phyloP scores from a whole-genome alignment of 1,140 invertebrate genomes.

The Drosophila quadrilineata region DNA sequence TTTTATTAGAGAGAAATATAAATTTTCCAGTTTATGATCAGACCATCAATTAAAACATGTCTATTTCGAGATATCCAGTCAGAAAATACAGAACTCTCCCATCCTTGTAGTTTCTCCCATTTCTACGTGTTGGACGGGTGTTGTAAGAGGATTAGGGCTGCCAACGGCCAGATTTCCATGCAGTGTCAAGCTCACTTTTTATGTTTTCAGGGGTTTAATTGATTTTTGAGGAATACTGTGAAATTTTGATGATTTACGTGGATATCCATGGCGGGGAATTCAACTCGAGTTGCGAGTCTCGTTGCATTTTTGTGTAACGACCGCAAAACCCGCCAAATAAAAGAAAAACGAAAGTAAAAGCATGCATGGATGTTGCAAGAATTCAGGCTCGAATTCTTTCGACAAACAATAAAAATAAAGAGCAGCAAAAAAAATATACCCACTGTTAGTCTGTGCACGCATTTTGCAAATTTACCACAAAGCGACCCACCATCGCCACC shows the following conservation, averaged over 20 bases:
- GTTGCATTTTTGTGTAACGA: constrained; percentile 15
- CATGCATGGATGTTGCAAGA: constrained; percentile 5
- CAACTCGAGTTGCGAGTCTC: neutral
- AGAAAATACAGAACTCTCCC: constrained; percentile 9
- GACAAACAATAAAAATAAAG: constrained; percentile 6
- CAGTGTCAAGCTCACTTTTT: constrained; percentile 3
- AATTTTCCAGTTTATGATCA: neutral
- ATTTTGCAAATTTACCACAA: constrained; percentile 77
- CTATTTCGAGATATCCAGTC: neutral
- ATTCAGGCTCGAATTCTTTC: constrained; percentile 30
- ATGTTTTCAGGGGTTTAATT: constrained; percentile 45
- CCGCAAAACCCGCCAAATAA: neutral
- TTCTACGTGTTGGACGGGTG: too few relatives aligned
- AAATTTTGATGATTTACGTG: constrained; percentile 10
- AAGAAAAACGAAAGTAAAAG: constrained; percentile 10
- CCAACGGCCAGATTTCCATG: constrained; percentile 19
- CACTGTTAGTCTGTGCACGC: constrained; percentile 66
- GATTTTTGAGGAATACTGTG: constrained; percentile 17
- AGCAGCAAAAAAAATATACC: constrained; percentile 14
- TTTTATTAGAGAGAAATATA: too few relatives aligned
- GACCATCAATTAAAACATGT: neutral
- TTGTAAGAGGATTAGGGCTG: constrained; percentile 43
- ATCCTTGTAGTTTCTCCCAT: neutral
- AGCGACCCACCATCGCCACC: constrained; percentile 19
- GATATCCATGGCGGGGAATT: neutral